Conservation (phyloP, 1,140 invertebrate genomes). For the Prorops nasuta region DNA sequence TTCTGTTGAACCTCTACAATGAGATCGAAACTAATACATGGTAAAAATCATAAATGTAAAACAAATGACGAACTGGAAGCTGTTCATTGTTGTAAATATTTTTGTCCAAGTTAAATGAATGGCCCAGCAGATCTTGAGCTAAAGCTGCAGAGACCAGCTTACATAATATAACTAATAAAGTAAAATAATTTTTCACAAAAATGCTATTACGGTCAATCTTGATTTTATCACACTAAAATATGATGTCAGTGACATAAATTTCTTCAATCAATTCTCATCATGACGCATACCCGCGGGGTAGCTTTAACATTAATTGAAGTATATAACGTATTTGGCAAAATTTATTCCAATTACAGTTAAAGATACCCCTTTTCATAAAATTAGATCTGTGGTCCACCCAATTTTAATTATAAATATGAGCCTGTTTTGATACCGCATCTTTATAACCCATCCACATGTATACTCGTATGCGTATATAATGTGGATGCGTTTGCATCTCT, state of each 20-base stretch:
- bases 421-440: conserved; percentile 28
- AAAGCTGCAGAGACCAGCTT: too few relatives aligned
- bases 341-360: conserved; percentile 18
- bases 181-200: too few relatives aligned
- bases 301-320: conserved; percentile 17
- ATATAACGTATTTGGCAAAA: conserved; percentile 12
- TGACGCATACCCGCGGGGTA: conserved; percentile 10
- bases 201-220: too few relatives aligned
- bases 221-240: neutral
- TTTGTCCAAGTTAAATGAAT: too few relatives aligned
- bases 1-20: too few relatives aligned
- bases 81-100: too few relatives aligned
- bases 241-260: too few relatives aligned
- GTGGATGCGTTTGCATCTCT: conserved; percentile 24
- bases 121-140: too few relatives aligned
- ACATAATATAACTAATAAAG: too few relatives aligned
- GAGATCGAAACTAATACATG: too few relatives aligned
- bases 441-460: conserved; percentile 22
- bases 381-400: conserved; percentile 30
- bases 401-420: conserved; percentile 32
- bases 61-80: too few relatives aligned
- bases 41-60: too few relatives aligned
- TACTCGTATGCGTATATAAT: conserved; percentile 15
- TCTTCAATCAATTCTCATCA: conserved; percentile 4
- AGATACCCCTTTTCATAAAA: conserved; percentile 22